Percentiles rank a stretch among this genome's conserved stretches.
These are phyloP conservation scores for Parnassius mnemosyne DNA, from an alignment of 2,888 invertebrate genomes.

Conservation along the genomic window DNA sequence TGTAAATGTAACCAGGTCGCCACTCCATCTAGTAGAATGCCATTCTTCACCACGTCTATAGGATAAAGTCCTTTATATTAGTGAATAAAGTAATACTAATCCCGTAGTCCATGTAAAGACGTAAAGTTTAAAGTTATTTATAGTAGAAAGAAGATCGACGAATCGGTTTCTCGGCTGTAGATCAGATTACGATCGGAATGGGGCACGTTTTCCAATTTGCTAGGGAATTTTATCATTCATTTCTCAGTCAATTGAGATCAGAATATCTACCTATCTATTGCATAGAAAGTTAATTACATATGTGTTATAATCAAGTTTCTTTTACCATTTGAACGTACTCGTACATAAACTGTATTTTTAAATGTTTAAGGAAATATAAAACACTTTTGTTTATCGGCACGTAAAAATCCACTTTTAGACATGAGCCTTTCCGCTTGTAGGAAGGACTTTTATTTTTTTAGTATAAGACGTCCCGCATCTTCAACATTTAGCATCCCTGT, in stretches of 20 bases:
- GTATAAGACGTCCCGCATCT: no score
- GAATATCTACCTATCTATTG: no score
- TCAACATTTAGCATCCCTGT: no score
- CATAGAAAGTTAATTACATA: not conserved
- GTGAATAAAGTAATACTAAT: not conserved
- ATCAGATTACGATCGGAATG: not conserved
- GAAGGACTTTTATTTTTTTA: not conserved
- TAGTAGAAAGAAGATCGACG: not conserved
- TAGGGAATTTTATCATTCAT: not conserved
- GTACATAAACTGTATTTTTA: not conserved
- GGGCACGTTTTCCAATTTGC: constrained; percentile 6
- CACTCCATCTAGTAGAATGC: not conserved
- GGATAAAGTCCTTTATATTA: not conserved
- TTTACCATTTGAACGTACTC: not conserved
- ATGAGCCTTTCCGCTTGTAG: no score
- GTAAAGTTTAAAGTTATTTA: not conserved
- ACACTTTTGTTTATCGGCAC: not conserved
- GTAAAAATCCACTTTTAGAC: no score
- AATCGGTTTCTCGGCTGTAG: not conserved
- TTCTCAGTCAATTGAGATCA: not conserved
- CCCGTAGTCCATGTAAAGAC: not conserved
- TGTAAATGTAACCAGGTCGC: not conserved
- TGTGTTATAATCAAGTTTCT: not conserved
- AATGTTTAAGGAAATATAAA: not conserved
- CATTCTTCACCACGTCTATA: not conserved